Percentiles rank a stretch among this genome's conserved stretches.
Evolutionary conservation across 2,888 invertebrate genomes (phyloP).

Genomic region (Eulithis prunata): DNA sequence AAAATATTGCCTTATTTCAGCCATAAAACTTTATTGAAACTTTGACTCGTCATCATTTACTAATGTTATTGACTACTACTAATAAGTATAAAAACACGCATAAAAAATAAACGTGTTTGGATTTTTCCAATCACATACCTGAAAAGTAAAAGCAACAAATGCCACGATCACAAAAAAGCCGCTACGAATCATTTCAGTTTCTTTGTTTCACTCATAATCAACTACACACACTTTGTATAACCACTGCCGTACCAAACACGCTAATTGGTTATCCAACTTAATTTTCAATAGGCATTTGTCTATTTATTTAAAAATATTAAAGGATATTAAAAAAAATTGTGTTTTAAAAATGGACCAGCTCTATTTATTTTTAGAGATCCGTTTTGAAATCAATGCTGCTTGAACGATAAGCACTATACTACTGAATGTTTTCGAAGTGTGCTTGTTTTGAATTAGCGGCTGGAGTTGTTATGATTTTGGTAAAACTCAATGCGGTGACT

Average conservation of each 20-base stretch:
- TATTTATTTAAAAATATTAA: background rate
- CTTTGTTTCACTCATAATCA: constrained; percentile 58
- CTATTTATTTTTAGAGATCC: constrained; percentile 20
- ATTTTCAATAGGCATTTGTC: background rate
- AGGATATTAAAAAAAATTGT: background rate
- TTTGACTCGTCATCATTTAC: too few relatives aligned
- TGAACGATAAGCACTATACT: constrained; percentile 45
- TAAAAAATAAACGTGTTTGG: too few relatives aligned
- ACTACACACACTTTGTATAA: constrained; percentile 53
- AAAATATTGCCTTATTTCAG: too few relatives aligned
- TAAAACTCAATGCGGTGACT: constrained; percentile 55
- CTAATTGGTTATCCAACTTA: background rate
- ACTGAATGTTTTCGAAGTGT: constrained; percentile 56
- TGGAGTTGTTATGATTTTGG: constrained; percentile 65
- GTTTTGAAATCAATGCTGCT: constrained; percentile 41
- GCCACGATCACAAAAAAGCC: constrained; percentile 60
- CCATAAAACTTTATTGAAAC: too few relatives aligned
- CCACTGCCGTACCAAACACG: background rate
- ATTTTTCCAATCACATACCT: constrained; percentile 52
- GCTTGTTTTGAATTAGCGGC: constrained; percentile 62
- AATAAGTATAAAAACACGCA: too few relatives aligned
- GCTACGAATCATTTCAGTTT: constrained; percentile 68
- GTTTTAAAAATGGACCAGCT: background rate
- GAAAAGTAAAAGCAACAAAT: constrained; percentile 62
- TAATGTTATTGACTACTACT: too few relatives aligned